Base-by-base conservation (phyloP, 2,888 invertebrate species). In the Drosophila maculinotata region DNA sequence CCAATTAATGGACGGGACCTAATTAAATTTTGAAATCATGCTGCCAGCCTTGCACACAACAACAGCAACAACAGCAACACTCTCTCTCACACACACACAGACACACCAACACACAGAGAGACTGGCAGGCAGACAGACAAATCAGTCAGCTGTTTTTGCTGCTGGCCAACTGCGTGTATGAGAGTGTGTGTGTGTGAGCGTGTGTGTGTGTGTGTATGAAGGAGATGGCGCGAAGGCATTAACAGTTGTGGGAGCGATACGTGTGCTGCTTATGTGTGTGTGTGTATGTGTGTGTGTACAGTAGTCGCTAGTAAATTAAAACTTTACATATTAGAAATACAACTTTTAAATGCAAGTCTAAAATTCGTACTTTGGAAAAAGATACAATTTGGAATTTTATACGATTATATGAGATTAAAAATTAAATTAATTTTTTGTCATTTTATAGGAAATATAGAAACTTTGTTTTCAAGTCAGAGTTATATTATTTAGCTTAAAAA, bases 1-100 rank as follows among this genome's bases (percentile, higher is more conserved):
- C 90, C 90, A 89, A 90, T 90, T 90, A 90, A 89, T 89, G 86
- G 83, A 89, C 86, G 88, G 88, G 82, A 88, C 88, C 87, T 88
- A 89, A 90, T 90, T 89, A 89, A 89, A 90, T 87, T 89, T 89
- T 87, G 89, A 86, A 77, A 82, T 87, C 83, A 79, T 82, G 70
- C 69, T 72, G 72, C 77, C 68, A 60, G 70, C 69, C 60, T 28
- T 51, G 51, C 70, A 49, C 59, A 60, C 62, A 69, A 41, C 59
- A 64, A 20, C 51, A 25, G 10, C 66, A 60, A 60, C 56, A 53
- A 42, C 28, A 44, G 44, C 44, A 52, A 60, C 41, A 41, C 25
- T 44, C 26, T 48, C 63, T n/a, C n/a, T n/a, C 20, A 28, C 38
- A 44, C 49, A 51, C 53, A 44, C 49, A 31, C 39, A 33, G 47